Conservation (phyloP, 2,113 vertebrate species). For the Oenanthe melanoleuca region DNA sequence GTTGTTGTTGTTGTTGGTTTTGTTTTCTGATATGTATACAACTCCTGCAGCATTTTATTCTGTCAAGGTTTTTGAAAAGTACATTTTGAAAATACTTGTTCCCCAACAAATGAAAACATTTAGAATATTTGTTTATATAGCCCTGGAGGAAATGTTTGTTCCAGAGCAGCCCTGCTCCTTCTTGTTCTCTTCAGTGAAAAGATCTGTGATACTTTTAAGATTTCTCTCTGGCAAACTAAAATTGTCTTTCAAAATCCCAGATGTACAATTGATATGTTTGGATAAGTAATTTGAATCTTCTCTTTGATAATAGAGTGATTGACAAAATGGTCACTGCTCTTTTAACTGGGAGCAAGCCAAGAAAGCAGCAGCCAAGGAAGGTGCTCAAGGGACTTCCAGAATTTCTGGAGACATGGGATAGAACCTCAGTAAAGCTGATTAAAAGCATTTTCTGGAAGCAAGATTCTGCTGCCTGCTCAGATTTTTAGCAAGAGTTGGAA, state of each 20-base stretch:
- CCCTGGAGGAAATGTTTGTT: constrained; percentile 30
- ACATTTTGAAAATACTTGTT: constrained; percentile 45
- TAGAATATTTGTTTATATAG: constrained; percentile 1
- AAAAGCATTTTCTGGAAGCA: not conserved
- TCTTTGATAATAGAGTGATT: not conserved
- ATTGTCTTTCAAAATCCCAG: constrained; percentile 9
- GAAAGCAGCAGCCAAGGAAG: not conserved
- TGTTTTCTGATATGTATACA: not conserved
- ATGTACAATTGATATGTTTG: not conserved
- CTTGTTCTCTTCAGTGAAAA: not conserved
- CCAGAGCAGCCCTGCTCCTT: not conserved
- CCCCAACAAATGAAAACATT: constrained; percentile 20
- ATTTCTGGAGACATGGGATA: not conserved
- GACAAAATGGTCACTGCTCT: not conserved
- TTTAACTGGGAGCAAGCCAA: not conserved
- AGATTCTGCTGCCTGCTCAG: not conserved
- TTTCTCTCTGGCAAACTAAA: constrained; percentile 3
- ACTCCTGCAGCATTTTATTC: not conserved
- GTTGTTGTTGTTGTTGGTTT: not conserved
- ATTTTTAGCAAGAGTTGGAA: not conserved
- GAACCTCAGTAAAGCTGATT: not conserved
- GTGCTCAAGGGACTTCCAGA: not conserved
- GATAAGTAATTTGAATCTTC: not conserved
- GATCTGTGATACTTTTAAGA: not conserved
- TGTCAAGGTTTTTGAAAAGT: constrained; percentile 30